Percentiles rank a stretch among this genome's conserved stretches.
phyloP scores from a whole-genome alignment of 2,113 vertebrate genomes.

The Sceloporus undulatus region DNA sequence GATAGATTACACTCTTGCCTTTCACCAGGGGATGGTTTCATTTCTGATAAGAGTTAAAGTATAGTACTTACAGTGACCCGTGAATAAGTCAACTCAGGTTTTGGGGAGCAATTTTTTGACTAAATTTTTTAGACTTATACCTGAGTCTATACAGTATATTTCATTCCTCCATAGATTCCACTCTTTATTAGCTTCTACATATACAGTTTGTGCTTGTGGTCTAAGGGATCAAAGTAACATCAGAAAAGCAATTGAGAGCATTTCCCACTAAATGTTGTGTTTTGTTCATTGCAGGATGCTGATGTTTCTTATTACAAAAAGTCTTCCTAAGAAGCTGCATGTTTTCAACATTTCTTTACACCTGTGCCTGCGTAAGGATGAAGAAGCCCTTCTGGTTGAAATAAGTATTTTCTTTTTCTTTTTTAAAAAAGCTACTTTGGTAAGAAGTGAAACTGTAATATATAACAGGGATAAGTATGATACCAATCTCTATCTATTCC shows the following conservation, averaged over 20 bases:
- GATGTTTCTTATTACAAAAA: slow-evolving; percentile 86
- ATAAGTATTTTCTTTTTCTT: background rate
- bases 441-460: background rate
- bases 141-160: background rate
- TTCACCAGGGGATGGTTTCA: too few relatives aligned
- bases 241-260: background rate
- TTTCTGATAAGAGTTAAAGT: too few relatives aligned
- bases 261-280: slow-evolving; percentile 5
- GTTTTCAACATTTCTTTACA: background rate
- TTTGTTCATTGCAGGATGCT: slow-evolving; percentile 83
- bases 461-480: background rate
- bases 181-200: background rate
- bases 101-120: too few relatives aligned
- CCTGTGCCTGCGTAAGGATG: background rate
- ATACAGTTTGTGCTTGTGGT: background rate
- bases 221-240: background rate
- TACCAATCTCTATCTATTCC: background rate
- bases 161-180: background rate
- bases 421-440: background rate
- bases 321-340: slow-evolving; percentile 44
- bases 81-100: too few relatives aligned
- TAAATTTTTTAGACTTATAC: too few relatives aligned
- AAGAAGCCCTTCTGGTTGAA: background rate
- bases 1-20: too few relatives aligned
- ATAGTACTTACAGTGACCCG: background rate